phyloP scores from a whole-genome alignment of 2,888 invertebrate species.

The Exephanes ischioxanthus region DNA sequence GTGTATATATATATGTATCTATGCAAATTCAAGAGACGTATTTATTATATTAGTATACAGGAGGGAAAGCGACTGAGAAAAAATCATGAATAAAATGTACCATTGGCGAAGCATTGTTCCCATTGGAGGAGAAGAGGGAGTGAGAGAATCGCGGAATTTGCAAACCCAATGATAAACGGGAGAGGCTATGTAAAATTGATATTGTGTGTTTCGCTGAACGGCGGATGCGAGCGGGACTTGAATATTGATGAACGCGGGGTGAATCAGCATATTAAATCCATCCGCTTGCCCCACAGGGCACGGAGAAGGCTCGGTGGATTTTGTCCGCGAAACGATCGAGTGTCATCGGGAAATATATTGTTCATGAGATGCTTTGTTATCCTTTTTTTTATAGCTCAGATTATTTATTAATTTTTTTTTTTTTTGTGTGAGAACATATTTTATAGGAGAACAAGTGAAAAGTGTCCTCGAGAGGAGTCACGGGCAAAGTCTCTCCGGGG shows the following conservation, averaged over 20 bases:
- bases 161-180: slow-evolving; percentile 67
- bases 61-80: slow-evolving; percentile 9
- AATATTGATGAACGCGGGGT: slow-evolving; percentile 67
- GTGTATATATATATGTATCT: neutral
- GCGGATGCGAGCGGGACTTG: slow-evolving; percentile 58
- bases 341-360: slow-evolving; percentile 56
- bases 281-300: slow-evolving; percentile 13
- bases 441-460: neutral
- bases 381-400: slow-evolving; percentile 24
- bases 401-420: slow-evolving; percentile 35
- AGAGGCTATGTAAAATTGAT: slow-evolving; percentile 65
- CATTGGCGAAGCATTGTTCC: slow-evolving; percentile 24
- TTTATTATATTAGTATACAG: slow-evolving; percentile 36
- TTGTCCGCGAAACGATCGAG: slow-evolving; percentile 62
- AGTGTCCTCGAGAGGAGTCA: neutral
- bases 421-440: neutral
- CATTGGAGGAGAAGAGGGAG: neutral
- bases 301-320: slow-evolving; percentile 52
- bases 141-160: slow-evolving; percentile 48
- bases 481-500: neutral
- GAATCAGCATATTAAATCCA: slow-evolving; percentile 68
- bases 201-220: slow-evolving; percentile 60
- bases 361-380: slow-evolving; percentile 30
- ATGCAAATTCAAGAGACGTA: slow-evolving; percentile 47
- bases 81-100: slow-evolving; percentile 52